A percentile compares a stretch with the other conserved stretches of the same genome.
These are phyloP conservation scores for Melanerpes formicivorus DNA, from an alignment of 2,113 vertebrate genomes.

Conservation along the genomic window DNA sequence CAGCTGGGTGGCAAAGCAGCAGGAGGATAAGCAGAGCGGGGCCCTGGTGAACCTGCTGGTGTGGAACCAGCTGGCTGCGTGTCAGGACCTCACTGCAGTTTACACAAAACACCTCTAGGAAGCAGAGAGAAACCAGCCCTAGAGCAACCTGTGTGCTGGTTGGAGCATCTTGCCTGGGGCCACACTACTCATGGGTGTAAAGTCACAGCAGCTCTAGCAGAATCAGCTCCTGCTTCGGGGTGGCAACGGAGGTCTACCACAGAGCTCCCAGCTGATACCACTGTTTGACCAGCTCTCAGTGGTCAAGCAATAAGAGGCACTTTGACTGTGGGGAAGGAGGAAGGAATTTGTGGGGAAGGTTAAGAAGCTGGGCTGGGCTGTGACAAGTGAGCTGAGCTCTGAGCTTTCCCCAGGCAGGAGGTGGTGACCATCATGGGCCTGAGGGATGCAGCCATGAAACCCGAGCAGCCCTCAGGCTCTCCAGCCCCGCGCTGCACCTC, in stretches of 20 bases:
- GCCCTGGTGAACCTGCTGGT: neutral
- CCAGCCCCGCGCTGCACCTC: neutral
- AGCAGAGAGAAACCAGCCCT: neutral
- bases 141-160: neutral
- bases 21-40: neutral
- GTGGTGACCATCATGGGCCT: neutral
- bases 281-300: neutral
- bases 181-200: accelerated
- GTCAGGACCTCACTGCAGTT: neutral
- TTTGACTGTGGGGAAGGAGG: neutral
- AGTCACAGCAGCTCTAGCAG: neutral
- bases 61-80: accelerated
- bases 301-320: neutral
- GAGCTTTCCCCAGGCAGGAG: neutral
- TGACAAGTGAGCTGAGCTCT: neutral
- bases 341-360: neutral
- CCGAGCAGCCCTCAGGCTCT: neutral
- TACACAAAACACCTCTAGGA: neutral
- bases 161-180: neutral
- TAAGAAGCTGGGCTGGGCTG: neutral
- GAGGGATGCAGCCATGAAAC: neutral
- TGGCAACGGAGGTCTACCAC: accelerated
- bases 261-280: neutral
- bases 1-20: neutral
- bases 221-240: neutral